phyloP scores from a whole-genome alignment of 2,113 vertebrate genomes.

The Entosphenus tridentatus region DNA sequence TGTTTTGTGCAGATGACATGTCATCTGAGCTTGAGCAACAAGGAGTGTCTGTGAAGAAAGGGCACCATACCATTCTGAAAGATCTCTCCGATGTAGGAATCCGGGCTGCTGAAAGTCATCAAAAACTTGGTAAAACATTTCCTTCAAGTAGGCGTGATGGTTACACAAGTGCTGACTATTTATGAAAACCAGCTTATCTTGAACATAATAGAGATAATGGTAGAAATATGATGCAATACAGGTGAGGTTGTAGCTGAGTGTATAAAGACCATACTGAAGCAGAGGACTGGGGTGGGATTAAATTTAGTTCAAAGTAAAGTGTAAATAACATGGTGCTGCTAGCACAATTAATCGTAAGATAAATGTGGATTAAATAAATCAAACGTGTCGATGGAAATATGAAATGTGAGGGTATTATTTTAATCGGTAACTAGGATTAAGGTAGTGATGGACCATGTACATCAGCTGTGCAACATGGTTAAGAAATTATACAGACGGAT shows the following conservation, averaged over 20 bases:
- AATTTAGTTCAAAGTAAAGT: too few species aligned
- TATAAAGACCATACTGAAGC: neutral
- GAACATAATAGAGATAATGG: neutral
- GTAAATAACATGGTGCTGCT: too few species aligned
- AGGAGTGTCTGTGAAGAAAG: slow-evolving; percentile 18
- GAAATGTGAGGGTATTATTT: too few species aligned
- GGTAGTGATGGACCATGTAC: too few species aligned
- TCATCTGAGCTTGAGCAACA: slow-evolving; percentile 23
- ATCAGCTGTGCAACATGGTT: too few species aligned
- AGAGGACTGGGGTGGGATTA: too few species aligned
- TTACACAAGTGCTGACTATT: neutral
- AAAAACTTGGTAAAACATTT: slow-evolving; percentile 24
- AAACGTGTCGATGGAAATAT: too few species aligned
- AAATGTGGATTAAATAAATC: too few species aligned
- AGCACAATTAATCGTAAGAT: too few species aligned
- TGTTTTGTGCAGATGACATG: slow-evolving; percentile 22
- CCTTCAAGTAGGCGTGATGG: neutral
- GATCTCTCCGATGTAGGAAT: slow-evolving; percentile 19
- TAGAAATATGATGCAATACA: neutral
- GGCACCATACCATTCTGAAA: slow-evolving; percentile 20
- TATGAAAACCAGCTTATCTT: neutral
- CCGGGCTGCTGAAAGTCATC: slow-evolving; percentile 23
- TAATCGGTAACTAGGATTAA: too few species aligned
- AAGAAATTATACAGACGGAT: too few species aligned
- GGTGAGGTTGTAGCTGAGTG: neutral